Evolutionary conservation across 2,797 vertebrate genomes (phyloP), one percentile per base, ranked within the genome.

Genomic region (Rallus crepitans): DNA sequence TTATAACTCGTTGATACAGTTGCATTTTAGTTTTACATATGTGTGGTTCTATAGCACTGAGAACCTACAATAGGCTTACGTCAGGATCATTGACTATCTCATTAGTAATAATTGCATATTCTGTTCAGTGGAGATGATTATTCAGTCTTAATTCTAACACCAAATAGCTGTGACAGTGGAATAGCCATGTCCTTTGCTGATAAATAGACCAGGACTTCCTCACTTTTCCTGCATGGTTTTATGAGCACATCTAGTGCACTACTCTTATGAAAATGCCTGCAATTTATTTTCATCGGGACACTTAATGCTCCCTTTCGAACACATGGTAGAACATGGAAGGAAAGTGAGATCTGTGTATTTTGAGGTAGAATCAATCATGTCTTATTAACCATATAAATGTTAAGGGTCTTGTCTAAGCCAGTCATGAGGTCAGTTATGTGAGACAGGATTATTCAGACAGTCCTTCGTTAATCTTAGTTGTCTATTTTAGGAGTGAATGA

Each of bases 251-350:
- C 66, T 86, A 55, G 86, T 72, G 19, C 15, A 65, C 33, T 78
- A 23, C 59, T 30, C 66, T 82, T 82, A 72, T 21, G 20, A 83
- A 91, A 95, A 91, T 7, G 47, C 27, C 40, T 90, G 39, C 50
- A 65, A 94, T 96, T 92, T 84, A 92, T 96, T 97, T 91, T 90
- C 82, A 95, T 88, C 1, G 13, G 56, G 63, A 47, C 50, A 39
- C 37, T 91, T 90, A 95, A 86, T 48, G 40, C 69, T 88, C 17
- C 39, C 61, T 88, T 81, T 35, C 4, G 9, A 94, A 93, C 70
- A 93, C 69, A 53, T 87, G 77, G 76, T 91, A 95, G 53, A 88
- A 95, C 82, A 90, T 69, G 72, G 50, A 93, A 83, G 42, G 47
- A 82, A 80, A 94, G 61, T 71, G 69, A 92, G 65, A 90, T 83